A percentile compares a stretch with the other conserved stretches of the same genome.
Evolutionary conservation across 2,888 invertebrate species (phyloP).

Genomic region (Hirtodrosophila alboralis): DNA sequence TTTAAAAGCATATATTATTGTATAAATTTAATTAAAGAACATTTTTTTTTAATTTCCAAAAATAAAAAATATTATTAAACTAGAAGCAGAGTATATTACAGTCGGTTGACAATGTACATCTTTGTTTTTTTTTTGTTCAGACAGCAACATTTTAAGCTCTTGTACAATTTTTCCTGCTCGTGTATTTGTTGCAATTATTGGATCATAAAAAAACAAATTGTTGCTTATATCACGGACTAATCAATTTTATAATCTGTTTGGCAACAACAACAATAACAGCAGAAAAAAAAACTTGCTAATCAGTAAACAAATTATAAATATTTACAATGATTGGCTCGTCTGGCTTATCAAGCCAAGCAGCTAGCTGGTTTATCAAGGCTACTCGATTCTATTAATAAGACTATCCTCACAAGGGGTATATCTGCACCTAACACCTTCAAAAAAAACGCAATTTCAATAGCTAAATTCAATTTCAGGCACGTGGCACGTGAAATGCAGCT

Average conservation of each 20-base stretch:
- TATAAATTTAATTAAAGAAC: too few species aligned
- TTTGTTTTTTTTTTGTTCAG: background rate
- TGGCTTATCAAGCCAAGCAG: conserved; percentile 50
- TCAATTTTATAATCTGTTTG: conserved; percentile 48
- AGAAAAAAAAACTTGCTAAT: conserved; percentile 45
- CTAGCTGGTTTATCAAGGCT: conserved; percentile 66
- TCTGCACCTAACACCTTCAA: conserved; percentile 11
- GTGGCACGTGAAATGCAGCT: conserved; percentile 56
- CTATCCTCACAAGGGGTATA: conserved; percentile 2
- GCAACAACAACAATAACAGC: conserved; percentile 39
- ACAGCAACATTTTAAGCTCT: conserved; percentile 15
- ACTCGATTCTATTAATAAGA: conserved; percentile 55
- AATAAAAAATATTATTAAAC: too few species aligned
- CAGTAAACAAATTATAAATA: conserved; percentile 71
- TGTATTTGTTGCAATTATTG: conserved; percentile 15
- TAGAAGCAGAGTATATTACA: too few species aligned
- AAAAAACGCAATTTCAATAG: conserved; percentile 18
- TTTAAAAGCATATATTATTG: too few species aligned
- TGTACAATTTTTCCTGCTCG: conserved; percentile 9
- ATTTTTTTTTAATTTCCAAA: too few species aligned
- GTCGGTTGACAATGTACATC: too few species aligned
- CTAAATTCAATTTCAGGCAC: conserved; percentile 41
- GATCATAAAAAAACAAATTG: conserved; percentile 22
- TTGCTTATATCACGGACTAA: conserved; percentile 49
- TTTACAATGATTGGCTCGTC: conserved; percentile 59